These are phyloP conservation scores for Lepus timidus DNA, from an alignment of 2,113 vertebrate species.

Conservation along the genomic window DNA sequence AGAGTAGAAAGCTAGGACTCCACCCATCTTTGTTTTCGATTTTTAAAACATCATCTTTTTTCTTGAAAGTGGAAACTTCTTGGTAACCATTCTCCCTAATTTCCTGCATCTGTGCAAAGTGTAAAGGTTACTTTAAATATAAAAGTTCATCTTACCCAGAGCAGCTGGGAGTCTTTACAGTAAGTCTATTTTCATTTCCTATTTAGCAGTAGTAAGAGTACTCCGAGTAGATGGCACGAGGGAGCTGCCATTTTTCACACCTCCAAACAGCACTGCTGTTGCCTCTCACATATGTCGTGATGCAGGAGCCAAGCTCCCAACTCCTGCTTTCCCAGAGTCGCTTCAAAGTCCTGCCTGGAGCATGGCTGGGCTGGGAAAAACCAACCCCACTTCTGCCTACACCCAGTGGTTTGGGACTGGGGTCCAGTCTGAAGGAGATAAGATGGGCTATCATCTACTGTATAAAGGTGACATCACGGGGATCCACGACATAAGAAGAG, in stretches of 20 bases:
- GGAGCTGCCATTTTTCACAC: conserved; percentile 71
- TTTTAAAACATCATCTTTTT: conserved; percentile 52
- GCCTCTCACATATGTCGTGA: conserved; percentile 72
- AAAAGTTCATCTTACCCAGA: conserved; percentile 73
- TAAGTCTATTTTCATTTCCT: conserved; percentile 65
- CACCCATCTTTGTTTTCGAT: not conserved
- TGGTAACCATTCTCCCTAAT: conserved; percentile 43
- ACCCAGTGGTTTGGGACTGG: not conserved
- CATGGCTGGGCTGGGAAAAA: conserved; percentile 14
- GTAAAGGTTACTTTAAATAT: conserved; percentile 80
- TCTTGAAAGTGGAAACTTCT: conserved; percentile 65
- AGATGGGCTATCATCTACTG: not conserved
- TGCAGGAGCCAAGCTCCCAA: conserved; percentile 64
- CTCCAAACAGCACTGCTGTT: conserved; percentile 53
- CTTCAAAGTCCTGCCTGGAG: conserved; percentile 26
- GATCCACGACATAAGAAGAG: not conserved
- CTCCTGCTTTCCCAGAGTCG: conserved; percentile 28
- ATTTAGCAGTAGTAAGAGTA: conserved; percentile 67
- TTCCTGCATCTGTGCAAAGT: conserved; percentile 66
- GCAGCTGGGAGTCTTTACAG: conserved; percentile 77
- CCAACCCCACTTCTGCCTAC: not conserved
- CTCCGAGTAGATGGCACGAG: conserved; percentile 51
- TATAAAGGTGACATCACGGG: not conserved
- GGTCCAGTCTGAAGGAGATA: not conserved
- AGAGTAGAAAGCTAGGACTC: not conserved